Conservation (phyloP, 2,888 invertebrate species). For the Galeruca laticollis region DNA sequence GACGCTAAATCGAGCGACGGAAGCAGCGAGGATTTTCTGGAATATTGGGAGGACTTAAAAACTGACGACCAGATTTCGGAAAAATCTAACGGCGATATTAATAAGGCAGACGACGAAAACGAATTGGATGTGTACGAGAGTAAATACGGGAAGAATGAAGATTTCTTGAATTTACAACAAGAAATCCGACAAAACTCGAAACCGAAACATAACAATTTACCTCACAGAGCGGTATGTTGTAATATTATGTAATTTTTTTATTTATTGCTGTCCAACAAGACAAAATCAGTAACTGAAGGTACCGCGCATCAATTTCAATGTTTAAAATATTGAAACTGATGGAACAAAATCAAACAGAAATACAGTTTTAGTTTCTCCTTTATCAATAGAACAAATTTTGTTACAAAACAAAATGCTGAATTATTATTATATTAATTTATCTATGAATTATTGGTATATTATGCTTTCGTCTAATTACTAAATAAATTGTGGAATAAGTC, state of each 20-base stretch:
- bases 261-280: constrained; percentile 10
- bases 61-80: constrained; percentile 28
- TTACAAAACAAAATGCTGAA: too few species aligned
- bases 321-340: too few species aligned
- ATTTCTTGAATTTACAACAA: constrained; percentile 60
- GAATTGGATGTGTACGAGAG: constrained; percentile 62
- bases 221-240: constrained; percentile 65
- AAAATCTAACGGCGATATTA: constrained; percentile 33
- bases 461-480: too few species aligned
- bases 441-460: too few species aligned
- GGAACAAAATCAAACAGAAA: too few species aligned
- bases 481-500: too few species aligned
- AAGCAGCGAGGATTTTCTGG: constrained; percentile 66
- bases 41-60: constrained; percentile 65
- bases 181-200: constrained; percentile 54
- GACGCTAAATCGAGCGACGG: constrained; percentile 45
- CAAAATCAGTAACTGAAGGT: neutral
- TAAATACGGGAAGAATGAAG: constrained; percentile 64
- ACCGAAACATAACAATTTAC: constrained; percentile 59
- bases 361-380: too few species aligned
- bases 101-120: constrained; percentile 54
- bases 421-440: too few species aligned
- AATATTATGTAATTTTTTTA: constrained; percentile 60
- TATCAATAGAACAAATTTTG: too few species aligned
- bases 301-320: too few species aligned